phyloP scores from a whole-genome alignment of 2,888 invertebrate genomes.

The Disparrhopalites patrizii region DNA sequence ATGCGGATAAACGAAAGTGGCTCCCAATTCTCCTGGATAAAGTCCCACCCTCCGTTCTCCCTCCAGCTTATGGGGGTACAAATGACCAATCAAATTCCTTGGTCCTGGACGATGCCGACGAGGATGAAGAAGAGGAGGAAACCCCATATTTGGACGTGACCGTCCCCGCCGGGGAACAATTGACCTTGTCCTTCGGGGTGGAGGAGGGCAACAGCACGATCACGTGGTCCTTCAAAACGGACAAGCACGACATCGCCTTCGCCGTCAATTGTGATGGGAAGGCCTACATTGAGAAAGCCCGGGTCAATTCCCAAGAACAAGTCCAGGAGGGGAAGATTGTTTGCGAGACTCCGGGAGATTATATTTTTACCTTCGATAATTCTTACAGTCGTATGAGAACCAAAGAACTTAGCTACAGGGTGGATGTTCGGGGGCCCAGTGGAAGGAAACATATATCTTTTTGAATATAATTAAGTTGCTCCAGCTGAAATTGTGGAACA shows the following conservation, averaged over 20 bases:
- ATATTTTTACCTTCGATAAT: slow-evolving; percentile 27
- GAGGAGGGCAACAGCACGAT: slow-evolving; percentile 7
- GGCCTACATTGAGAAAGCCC: slow-evolving; percentile 19
- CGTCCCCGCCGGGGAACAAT: slow-evolving; percentile 21
- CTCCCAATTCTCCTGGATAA: neutral
- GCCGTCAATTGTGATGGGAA: slow-evolving; percentile 18
- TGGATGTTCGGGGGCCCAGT: slow-evolving; percentile 5
- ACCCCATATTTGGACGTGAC: neutral
- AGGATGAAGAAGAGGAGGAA: slow-evolving; percentile 9
- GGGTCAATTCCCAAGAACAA: slow-evolving; percentile 18
- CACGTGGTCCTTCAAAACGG: slow-evolving; percentile 18
- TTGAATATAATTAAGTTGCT: too few relatives aligned
- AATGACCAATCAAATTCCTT: neutral
- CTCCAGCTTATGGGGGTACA: slow-evolving; percentile 9
- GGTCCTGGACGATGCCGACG: neutral
- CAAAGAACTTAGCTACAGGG: slow-evolving; percentile 2
- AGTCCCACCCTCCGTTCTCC: slow-evolving; percentile 7
- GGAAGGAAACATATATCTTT: slow-evolving; percentile 7
- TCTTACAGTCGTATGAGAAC: slow-evolving; percentile 18
- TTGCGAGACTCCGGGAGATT: slow-evolving; percentile 23
- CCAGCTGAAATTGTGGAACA: too few relatives aligned
- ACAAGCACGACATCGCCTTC: slow-evolving; percentile 23
- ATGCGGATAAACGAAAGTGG: neutral
- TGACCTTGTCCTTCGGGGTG: slow-evolving; percentile 10
- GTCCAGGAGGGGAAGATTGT: slow-evolving; percentile 16